Base-by-base conservation (phyloP, 1,140 invertebrate species). In the Laodelphax striatellus region DNA sequence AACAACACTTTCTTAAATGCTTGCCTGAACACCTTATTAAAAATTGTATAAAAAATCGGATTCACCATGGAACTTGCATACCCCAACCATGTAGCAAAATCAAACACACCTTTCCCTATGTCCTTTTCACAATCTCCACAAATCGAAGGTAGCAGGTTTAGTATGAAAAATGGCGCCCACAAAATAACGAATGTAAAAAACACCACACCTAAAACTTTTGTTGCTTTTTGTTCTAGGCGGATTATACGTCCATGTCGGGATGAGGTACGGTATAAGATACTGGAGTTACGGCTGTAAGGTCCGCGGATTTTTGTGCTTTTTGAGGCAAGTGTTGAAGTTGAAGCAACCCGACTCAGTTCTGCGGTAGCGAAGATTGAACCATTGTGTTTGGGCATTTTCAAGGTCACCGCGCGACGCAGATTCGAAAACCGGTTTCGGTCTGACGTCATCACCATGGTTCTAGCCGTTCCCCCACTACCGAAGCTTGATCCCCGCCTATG, bases 41-140 rank as follows among this genome's bases (percentile, higher is more conserved):
- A 95, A 61, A 94, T 91, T 2, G 92, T 95, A 71, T 95, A 95
- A 73, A 94, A 93, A 63, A 94, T 90, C 0, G 92, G 92, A 75
- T 96, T 96, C 11, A 95, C 88, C 83, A 92, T 92, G 2, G 90
- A 93, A 67, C 89, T 93, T 31, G 90, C 86, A 72, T 94, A 96
- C 42, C 93, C 93, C 34, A 96, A 75, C 93, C 92, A 96, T 14
- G 88, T 87, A 19, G 89, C 87, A 50, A 90, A 81, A 69, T 92
- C 86, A 67, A 94, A 88, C 28, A 94, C 84, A 75, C 84, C 87
- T 59, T 80, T 82, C 19, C 81, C 77, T 52, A 91, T 86, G 28
- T 80, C 73, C 31, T 81, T 78, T 65, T 90, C 88, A 69, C 89
- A 92, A 57, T 87, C 80, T 1, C 79, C 80, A 68, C 88, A 92